phyloP scores from a whole-genome alignment of 2,797 vertebrate species.

The Steatocranus sp. region DNA sequence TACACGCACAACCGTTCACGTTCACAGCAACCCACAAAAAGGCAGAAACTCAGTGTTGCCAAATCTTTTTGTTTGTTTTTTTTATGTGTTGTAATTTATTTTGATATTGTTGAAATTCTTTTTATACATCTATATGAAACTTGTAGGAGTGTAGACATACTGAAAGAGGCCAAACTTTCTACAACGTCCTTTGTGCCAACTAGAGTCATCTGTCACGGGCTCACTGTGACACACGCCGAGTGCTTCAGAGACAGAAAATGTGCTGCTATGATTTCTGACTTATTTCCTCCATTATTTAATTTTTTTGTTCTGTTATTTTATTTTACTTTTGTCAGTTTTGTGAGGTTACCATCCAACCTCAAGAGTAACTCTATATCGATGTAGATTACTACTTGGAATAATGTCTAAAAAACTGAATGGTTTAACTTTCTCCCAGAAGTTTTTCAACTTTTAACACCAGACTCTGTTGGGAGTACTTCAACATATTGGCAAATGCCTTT shows the following conservation, averaged over 20 bases:
- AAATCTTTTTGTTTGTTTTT: constrained; percentile 57
- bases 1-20: constrained; percentile 1
- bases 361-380: neutral
- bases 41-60: constrained; percentile 67
- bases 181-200: constrained; percentile 74
- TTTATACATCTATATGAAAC: constrained; percentile 58
- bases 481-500: neutral
- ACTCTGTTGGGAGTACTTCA: neutral
- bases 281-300: neutral
- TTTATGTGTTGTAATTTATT: constrained; percentile 75
- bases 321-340: neutral
- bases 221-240: constrained; percentile 32
- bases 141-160: constrained; percentile 50
- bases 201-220: constrained; percentile 30
- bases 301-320: neutral
- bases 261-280: constrained; percentile 65
- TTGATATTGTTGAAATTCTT: constrained; percentile 60
- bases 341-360: neutral
- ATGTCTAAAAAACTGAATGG: neutral
- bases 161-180: constrained; percentile 63
- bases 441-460: neutral
- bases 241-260: constrained; percentile 39
- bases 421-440: neutral
- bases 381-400: neutral
- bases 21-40: constrained; percentile 21